phyloP scores from a whole-genome alignment of 2,113 vertebrate genomes.

The Solea solea region DNA sequence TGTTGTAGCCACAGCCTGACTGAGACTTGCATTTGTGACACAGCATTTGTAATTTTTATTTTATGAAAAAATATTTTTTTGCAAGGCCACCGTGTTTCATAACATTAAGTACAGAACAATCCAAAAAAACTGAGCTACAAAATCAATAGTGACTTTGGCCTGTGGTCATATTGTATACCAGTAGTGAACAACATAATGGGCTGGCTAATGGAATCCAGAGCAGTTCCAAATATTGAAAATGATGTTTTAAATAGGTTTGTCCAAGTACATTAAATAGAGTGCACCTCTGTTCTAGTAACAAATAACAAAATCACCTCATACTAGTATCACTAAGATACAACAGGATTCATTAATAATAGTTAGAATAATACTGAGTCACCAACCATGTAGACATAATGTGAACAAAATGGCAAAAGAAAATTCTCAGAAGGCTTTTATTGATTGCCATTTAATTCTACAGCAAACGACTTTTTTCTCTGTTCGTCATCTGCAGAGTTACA shows the following conservation, averaged over 20 bases:
- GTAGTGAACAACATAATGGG: constrained; percentile 27
- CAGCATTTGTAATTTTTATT: constrained; percentile 16
- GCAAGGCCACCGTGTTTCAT: not conserved
- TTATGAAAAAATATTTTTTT: constrained; percentile 21
- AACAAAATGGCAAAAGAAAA: too few relatives aligned
- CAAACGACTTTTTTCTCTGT: not conserved
- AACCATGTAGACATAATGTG: too few relatives aligned
- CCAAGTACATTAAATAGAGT: not conserved
- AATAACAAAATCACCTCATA: not conserved
- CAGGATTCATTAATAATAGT: too few relatives aligned
- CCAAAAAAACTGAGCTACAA: constrained; percentile 17
- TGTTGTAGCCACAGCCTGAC: not conserved
- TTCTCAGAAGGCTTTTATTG: too few relatives aligned
- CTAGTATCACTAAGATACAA: too few relatives aligned
- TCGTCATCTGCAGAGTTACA: constrained; percentile 9
- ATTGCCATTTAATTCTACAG: too few relatives aligned
- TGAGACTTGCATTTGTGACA: constrained; percentile 32
- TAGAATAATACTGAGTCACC: too few relatives aligned
- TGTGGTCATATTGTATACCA: not conserved
- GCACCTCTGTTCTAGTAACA: not conserved
- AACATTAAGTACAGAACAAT: constrained; percentile 12
- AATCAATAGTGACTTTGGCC: constrained; percentile 10
- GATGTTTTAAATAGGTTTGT: not conserved
- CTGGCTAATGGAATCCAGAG: constrained; percentile 5
- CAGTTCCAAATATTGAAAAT: not conserved